Conservation (phyloP, 2,113 vertebrate genomes). For the Oncorhynchus kisutch region DNA sequence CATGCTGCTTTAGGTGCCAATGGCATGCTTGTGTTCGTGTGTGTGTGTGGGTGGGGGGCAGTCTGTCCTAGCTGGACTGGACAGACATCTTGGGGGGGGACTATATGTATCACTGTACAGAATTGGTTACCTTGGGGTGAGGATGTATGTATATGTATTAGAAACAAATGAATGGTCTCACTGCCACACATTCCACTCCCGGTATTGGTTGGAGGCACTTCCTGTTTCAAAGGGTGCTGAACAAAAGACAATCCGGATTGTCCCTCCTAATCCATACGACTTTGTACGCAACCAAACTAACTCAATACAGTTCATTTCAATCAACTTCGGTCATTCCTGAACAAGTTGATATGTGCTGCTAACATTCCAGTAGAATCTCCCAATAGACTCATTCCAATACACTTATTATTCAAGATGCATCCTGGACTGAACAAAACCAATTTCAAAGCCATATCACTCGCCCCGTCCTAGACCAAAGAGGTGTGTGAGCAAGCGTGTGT, state of each 20-base stretch:
- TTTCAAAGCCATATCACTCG: background rate
- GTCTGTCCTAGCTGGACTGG: constrained; percentile 78
- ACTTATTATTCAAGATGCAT: background rate
- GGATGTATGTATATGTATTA: background rate
- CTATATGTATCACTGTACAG: constrained; percentile 21
- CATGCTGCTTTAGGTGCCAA: constrained; percentile 63
- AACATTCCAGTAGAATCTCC: constrained; percentile 12
- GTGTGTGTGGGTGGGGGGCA: background rate
- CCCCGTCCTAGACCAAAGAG: constrained; percentile 62
- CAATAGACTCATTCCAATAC: background rate
- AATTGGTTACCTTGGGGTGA: constrained; percentile 4
- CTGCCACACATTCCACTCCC: background rate
- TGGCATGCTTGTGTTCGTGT: constrained; percentile 34
- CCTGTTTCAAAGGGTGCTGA: background rate
- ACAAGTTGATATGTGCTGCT: constrained; percentile 19
- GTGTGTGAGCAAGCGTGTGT: constrained; percentile 24
- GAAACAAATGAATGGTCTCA: constrained; percentile 1
- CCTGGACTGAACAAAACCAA: background rate
- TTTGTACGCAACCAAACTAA: background rate
- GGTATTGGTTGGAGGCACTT: background rate
- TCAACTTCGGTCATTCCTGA: background rate
- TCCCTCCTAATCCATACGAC: background rate
- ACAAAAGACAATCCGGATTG: background rate
- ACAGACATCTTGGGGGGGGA: constrained; percentile 40
- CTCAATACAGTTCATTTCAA: background rate